phyloP scores from a whole-genome alignment of 2,797 vertebrate species.

The Acrossocheilus fasciatus region DNA sequence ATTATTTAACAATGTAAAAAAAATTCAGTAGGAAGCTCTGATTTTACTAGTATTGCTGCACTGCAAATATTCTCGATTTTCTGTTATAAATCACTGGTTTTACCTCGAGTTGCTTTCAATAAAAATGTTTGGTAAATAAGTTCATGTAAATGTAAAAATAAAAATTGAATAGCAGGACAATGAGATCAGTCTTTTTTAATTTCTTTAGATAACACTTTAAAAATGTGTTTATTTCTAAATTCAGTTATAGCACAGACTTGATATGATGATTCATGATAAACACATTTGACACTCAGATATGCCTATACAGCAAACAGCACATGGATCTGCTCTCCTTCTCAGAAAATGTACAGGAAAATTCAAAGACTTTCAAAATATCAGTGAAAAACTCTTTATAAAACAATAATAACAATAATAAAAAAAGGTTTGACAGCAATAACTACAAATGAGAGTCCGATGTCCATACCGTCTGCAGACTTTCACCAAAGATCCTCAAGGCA shows the following conservation, averaged over 20 bases:
- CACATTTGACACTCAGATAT: neutral
- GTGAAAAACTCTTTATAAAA: constrained; percentile 39
- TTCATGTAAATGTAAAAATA: neutral
- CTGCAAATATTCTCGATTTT: neutral
- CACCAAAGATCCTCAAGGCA: constrained; percentile 9
- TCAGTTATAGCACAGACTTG: neutral
- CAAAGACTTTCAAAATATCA: neutral
- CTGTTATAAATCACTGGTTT: neutral
- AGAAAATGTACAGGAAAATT: neutral
- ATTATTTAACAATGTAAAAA: neutral
- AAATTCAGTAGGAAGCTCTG: neutral
- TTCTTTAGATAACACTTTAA: constrained; percentile 21
- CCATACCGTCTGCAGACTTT: constrained; percentile 1
- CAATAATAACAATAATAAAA: neutral
- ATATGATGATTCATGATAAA: constrained; percentile 5
- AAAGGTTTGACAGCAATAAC: neutral
- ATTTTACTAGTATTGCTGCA: neutral
- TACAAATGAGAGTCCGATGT: neutral
- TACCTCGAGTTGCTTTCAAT: neutral
- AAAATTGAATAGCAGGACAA: neutral
- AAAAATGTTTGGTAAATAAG: neutral
- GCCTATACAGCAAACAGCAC: neutral
- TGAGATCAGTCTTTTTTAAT: neutral
- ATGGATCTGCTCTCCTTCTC: constrained; percentile 1
- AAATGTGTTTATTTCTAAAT: constrained; percentile 1